These are phyloP conservation scores for Cataglyphis livida DNA, from an alignment of 2,888 invertebrate genomes.

Conservation along the genomic window DNA sequence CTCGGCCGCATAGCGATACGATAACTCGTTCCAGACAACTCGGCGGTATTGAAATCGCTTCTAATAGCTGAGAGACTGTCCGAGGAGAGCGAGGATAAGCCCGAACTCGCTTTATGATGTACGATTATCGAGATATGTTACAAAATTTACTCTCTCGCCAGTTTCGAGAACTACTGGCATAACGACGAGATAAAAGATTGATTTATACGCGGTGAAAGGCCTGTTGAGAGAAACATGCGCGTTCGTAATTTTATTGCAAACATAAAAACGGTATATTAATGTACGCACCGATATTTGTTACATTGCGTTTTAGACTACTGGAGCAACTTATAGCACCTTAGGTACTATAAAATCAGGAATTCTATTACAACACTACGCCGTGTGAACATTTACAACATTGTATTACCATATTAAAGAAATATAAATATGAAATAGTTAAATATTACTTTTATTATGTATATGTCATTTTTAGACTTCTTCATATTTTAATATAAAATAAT, in stretches of 20 bases:
- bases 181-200: conserved; percentile 47
- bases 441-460: too few species aligned
- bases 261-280: conserved; percentile 47
- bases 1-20: conserved; percentile 11
- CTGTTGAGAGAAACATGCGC: conserved; percentile 41
- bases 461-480: too few species aligned
- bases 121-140: conserved; percentile 48
- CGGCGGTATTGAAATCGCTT: conserved; percentile 46
- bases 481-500: too few species aligned
- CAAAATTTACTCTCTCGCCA: conserved; percentile 29
- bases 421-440: not conserved
- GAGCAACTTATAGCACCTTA: not conserved
- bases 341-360: not conserved
- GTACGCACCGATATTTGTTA: conserved; percentile 35
- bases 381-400: not conserved
- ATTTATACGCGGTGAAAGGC: conserved; percentile 51
- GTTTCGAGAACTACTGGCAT: conserved; percentile 48
- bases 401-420: not conserved
- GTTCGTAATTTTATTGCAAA: conserved; percentile 44
- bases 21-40: conserved; percentile 21
- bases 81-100: conserved; percentile 36
- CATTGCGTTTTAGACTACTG: conserved; percentile 18
- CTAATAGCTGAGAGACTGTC: conserved; percentile 34
- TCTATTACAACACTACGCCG: not conserved
- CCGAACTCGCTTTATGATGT: conserved; percentile 44